Percentiles rank a stretch among this genome's conserved stretches.
Conservation (phyloP, 2,888 invertebrate genomes). For the Drosophila mettleri region DNA sequence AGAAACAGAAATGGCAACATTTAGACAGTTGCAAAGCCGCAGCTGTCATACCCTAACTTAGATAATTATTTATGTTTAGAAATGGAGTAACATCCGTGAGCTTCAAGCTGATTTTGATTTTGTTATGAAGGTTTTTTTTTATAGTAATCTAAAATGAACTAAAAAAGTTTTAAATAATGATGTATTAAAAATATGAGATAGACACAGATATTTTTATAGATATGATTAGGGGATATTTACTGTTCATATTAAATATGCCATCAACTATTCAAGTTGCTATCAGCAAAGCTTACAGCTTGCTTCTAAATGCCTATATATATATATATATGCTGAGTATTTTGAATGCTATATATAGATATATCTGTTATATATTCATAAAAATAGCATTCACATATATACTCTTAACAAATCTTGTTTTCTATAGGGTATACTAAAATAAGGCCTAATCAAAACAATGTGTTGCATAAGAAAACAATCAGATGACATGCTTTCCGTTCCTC, state of each 20-base stretch:
- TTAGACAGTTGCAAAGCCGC: slow-evolving; percentile 22
- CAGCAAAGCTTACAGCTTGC: no score
- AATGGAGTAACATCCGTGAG: neutral
- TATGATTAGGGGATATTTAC: no score
- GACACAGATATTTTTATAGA: no score
- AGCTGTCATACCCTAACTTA: slow-evolving; percentile 29
- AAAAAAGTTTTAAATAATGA: neutral
- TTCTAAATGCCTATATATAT: no score
- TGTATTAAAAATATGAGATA: no score
- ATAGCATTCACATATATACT: neutral
- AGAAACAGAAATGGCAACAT: slow-evolving; percentile 28
- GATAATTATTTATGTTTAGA: slow-evolving; percentile 1
- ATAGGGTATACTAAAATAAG: slow-evolving; percentile 32
- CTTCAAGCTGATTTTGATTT: neutral
- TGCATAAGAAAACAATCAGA: slow-evolving; percentile 64
- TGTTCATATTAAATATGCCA: no score
- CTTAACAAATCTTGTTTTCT: neutral
- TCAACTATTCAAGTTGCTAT: no score
- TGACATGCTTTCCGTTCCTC: slow-evolving; percentile 15
- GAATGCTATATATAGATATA: no score
- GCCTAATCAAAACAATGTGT: slow-evolving; percentile 38
- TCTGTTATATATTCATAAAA: no score
- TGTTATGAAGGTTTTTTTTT: neutral
- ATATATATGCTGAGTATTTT: no score
- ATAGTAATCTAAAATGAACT: neutral